phyloP scores from a whole-genome alignment of 2,797 vertebrate genomes.

The Crenichthys baileyi region DNA sequence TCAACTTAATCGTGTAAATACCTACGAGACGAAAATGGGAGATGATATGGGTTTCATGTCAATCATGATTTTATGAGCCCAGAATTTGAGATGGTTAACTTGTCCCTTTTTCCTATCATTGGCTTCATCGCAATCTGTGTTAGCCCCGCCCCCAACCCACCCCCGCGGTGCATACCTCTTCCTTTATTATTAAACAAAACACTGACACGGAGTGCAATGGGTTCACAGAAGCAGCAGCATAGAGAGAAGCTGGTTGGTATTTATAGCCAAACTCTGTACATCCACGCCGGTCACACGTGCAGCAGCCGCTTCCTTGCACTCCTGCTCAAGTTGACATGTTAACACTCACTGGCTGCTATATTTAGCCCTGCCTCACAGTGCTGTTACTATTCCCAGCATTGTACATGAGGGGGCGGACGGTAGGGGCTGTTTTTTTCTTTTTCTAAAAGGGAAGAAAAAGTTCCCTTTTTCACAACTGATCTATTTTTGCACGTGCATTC shows the following conservation, averaged over 20 bases:
- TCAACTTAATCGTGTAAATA: conserved; percentile 24
- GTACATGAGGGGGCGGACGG: conserved; percentile 81
- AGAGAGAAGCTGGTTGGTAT: conserved; percentile 38
- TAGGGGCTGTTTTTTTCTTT: conserved; percentile 10
- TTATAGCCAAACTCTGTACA: conserved; percentile 56
- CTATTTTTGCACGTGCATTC: conserved; percentile 38
- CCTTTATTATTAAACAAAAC: neutral
- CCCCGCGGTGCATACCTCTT: neutral
- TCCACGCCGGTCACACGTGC: conserved; percentile 71
- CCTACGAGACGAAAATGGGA: neutral
- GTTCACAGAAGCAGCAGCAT: neutral
- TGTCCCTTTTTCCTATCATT: neutral
- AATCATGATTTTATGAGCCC: neutral
- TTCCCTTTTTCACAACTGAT: conserved; percentile 61
- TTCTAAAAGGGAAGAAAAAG: conserved; percentile 57
- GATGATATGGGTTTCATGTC: neutral
- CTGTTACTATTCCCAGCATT: conserved; percentile 86
- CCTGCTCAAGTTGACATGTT: conserved; percentile 81
- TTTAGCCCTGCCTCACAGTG: conserved; percentile 82
- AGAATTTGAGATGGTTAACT: neutral
- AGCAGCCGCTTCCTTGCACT: conserved; percentile 71
- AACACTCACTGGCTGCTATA: conserved; percentile 86
- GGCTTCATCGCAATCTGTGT: neutral
- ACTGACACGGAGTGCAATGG: neutral
- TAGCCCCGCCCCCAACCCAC: neutral